A percentile compares a stretch with the other conserved stretches of the same genome.
phyloP scores from a whole-genome alignment of 2,113 vertebrate species.

The Piprites chloris region DNA sequence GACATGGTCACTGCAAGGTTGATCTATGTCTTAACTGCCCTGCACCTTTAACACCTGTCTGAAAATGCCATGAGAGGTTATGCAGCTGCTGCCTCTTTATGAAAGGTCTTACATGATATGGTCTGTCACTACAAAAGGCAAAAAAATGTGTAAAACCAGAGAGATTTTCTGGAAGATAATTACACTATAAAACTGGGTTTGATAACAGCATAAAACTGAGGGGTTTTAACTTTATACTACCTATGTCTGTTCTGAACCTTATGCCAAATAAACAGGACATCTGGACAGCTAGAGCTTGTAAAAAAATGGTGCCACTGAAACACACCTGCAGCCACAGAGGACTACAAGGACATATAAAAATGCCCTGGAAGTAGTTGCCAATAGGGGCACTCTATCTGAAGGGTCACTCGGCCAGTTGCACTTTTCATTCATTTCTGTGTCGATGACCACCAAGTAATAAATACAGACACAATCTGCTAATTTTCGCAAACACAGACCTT shows the following conservation, averaged over 20 bases:
- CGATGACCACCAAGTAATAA: background rate
- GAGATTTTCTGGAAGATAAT: background rate
- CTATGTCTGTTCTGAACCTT: background rate
- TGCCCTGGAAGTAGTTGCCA: background rate
- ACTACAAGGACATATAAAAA: background rate
- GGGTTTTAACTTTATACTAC: background rate
- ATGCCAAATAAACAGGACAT: background rate
- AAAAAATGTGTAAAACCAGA: background rate
- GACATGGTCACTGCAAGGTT: accelerated
- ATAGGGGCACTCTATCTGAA: background rate
- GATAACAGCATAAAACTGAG: background rate
- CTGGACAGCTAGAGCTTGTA: background rate
- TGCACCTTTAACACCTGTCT: background rate
- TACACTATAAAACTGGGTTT: background rate
- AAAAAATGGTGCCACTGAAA: background rate
- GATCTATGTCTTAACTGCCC: background rate
- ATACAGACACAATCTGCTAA: background rate
- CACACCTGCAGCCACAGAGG: background rate
- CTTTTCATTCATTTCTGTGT: background rate
- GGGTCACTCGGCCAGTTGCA: background rate
- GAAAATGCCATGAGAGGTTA: background rate
- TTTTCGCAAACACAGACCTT: background rate
- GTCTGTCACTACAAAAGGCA: background rate
- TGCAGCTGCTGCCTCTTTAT: background rate
- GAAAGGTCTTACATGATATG: background rate